A percentile compares a stretch with the other conserved stretches of the same genome.
phyloP scores from a whole-genome alignment of 2,113 vertebrate species.

The Megaptera novaeangliae region DNA sequence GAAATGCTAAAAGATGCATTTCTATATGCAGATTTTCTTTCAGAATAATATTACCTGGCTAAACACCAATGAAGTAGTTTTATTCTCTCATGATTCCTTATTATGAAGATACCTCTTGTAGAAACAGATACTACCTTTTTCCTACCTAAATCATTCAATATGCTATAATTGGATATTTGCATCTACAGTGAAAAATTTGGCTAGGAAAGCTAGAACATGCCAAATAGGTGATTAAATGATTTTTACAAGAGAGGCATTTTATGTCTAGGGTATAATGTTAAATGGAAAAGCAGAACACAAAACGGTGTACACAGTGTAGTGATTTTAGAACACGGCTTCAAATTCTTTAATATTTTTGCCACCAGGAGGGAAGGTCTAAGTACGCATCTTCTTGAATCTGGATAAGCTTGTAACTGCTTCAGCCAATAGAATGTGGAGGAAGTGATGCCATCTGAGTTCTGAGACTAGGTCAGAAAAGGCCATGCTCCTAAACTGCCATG shows the following conservation, averaged over 20 bases:
- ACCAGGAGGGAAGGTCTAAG: neutral
- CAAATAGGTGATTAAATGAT: neutral
- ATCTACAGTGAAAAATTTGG: neutral
- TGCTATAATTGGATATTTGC: slow-evolving; percentile 21
- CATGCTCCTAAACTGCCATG: fast-evolving
- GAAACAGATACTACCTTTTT: slow-evolving; percentile 32
- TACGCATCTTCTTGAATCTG: neutral
- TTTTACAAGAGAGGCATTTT: slow-evolving; percentile 27
- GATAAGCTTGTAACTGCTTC: neutral
- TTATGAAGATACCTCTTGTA: slow-evolving; percentile 33
- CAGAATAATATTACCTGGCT: slow-evolving; percentile 38
- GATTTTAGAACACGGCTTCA: neutral
- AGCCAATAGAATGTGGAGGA: neutral
- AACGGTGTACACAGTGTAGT: neutral
- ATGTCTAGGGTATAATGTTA: neutral
- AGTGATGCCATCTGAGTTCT: neutral
- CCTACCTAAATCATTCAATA: slow-evolving; percentile 19
- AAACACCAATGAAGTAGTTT: slow-evolving; percentile 26
- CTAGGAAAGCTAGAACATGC: neutral
- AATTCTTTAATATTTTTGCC: neutral
- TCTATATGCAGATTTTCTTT: neutral
- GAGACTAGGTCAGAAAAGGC: neutral
- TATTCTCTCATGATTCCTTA: slow-evolving; percentile 54
- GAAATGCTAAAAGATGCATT: slow-evolving; percentile 35
- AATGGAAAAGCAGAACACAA: neutral